Conservation (phyloP, 2,113 vertebrate species). For the Electrona antarctica region DNA sequence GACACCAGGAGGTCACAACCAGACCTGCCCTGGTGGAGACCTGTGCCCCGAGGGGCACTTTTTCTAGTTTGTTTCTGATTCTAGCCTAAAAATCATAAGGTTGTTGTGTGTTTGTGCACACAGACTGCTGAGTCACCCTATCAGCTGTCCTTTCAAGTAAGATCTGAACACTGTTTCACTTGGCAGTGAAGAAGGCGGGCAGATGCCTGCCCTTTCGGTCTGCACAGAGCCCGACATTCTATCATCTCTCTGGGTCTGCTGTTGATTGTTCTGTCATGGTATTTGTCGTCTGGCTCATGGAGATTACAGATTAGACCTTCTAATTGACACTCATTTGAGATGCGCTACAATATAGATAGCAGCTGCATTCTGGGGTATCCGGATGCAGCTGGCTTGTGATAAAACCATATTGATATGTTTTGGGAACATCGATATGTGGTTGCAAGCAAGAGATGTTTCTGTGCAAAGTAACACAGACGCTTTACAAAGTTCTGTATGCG, state of each 20-base stretch:
- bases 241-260: constrained; percentile 15
- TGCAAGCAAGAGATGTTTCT: no score
- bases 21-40: no score
- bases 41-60: no score
- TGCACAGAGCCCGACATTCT: background rate
- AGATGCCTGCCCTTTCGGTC: no score
- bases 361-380: no score
- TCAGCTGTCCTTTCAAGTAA: constrained; percentile 10
- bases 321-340: constrained; percentile 34
- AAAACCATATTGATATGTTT: background rate
- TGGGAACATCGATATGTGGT: background rate
- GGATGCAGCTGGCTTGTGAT: no score
- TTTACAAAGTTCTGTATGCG: background rate
- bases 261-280: constrained; percentile 5
- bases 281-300: background rate
- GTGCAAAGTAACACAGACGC: background rate
- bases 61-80: no score
- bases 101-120: no score
- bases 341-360: background rate
- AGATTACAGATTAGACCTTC: constrained; percentile 28
- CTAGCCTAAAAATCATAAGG: no score
- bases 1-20: no score
- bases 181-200: no score
- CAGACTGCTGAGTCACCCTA: background rate
- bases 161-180: background rate